Base-by-base conservation (phyloP, 2,888 invertebrate genomes). In the Synergus gifuensis region DNA sequence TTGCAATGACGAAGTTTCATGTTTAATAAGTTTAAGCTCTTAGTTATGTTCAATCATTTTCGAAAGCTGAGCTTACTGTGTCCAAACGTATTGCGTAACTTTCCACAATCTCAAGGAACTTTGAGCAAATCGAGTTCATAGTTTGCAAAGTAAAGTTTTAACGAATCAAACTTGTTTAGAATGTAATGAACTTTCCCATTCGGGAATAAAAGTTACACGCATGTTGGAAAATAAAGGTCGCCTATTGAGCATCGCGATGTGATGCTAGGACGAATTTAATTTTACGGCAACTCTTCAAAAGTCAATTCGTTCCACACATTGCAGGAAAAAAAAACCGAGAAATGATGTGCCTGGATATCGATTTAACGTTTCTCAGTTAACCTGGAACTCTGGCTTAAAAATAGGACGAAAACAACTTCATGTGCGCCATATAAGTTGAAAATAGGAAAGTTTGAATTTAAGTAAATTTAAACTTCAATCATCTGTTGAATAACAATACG, bases 291-390 rank as follows among this genome's bases (percentile, higher is more conserved):
- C 76, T 81, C 81, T 81, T 80, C 76, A 76, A 78, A 81, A 81
- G 77, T 80, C 76, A 76, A n/a, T 40, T 66, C n/a, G n/a, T n/a
- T 46, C 28, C 46, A 22, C 49, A 28, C 49, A 54, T 73, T 14
- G 36, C 4, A 36, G 73, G 80, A 77, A 77, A 80, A 78, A 79
- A 82, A 84, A 83, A 81, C 87, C 79, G 87, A 88, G 84, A 86
- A 73, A 73, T 16, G 54, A 28, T 73, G 54, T 36, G 49, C 73
- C n/a, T n/a, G 69, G 54, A 83, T 90, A 91, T 90, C 89, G 90
- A 91, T 90, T 88, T 83, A 85, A 82, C 86, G 86, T 89, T 88
- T 87, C 86, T 85, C 87, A 85, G 88, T 88, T 89, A 89, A 89
- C 87, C 87, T 83, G 86, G 85, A 87, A 86, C 28, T 28, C 86